Base-by-base conservation (phyloP, 1,140 invertebrate species). In the Drosophila pandora region DNA sequence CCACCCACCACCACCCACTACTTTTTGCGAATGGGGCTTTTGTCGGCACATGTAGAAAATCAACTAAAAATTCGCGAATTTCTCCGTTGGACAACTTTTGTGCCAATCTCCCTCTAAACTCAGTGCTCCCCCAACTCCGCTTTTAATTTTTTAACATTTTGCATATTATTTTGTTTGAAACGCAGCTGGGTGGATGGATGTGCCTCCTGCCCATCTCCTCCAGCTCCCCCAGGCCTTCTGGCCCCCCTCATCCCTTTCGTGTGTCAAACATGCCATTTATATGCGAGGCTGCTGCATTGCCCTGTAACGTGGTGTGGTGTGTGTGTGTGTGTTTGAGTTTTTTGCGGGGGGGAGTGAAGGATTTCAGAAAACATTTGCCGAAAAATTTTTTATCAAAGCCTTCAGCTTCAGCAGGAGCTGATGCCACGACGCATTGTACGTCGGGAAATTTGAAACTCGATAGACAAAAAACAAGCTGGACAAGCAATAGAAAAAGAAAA, bases 131-230 rank as follows among this genome's bases (percentile, higher is more conserved):
- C 79, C 43, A 17, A 54, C 80, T 47, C 28, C 55, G 13, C 47
- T 47, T 87, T 87, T 87, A 85, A 85, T 85, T 85, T 87, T 85
- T 85, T 87, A 85, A 85, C 81, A 85, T 85, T 85, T 85, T 85
- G 81, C 81, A 85, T 87, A 85, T 85, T 85, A 85, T 85, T 85
- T 85, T 85, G 81, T 85, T 85, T 87, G 81, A 69, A 81, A 75
- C 81, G 82, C 73, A 84, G 55, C 43, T 58, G 68, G 17, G 23
- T 17, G 39, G 39, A 12, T 49, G 17, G 55, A 45, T 32, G 9
- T 3, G 8, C 41, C 50, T 22, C 4, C 9, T 43, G 22, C 54
- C 30, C 5, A 45, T n/a, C 39, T 41, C 22, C 37, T 13, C 28
- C 32, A 12, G n/a, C 25, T 6, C 5, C 25, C 25, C 25, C 5